A percentile compares a stretch with the other conserved stretches of the same genome.
Evolutionary conservation across 2,797 vertebrate species (phyloP).

Genomic region (Epinephelus coioides): DNA sequence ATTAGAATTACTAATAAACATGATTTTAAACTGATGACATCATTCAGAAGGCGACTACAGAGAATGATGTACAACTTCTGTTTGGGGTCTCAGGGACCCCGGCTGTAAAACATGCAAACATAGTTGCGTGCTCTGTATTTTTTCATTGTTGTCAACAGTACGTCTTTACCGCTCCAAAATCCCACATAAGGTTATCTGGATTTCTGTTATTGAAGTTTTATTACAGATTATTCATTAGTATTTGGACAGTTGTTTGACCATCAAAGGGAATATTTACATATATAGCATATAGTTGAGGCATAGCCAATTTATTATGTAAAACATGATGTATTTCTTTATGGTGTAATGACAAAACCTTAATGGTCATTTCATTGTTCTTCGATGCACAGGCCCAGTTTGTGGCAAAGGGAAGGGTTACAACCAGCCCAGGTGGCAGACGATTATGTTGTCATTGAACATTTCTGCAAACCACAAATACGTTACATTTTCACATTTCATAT

Average conservation of each 20-base stretch:
- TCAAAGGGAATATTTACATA: no score
- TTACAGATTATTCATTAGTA: background rate
- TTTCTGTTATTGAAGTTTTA: background rate
- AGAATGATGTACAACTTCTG: background rate
- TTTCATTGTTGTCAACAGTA: background rate
- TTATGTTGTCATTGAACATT: no score
- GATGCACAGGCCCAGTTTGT: no score
- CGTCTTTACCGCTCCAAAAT: background rate
- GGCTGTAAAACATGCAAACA: background rate
- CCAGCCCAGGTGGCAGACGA: no score
- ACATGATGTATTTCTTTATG: no score
- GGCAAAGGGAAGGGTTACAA: no score
- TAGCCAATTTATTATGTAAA: no score
- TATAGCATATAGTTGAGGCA: no score
- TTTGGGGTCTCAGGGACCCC: background rate
- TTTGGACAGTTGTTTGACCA: background rate
- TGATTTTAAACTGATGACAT: constrained; percentile 7
- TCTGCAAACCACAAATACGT: no score
- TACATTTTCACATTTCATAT: no score
- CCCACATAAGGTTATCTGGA: background rate
- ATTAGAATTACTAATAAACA: background rate
- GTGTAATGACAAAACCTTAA: no score
- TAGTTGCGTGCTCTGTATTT: background rate
- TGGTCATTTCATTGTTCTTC: no score
- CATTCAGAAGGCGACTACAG: constrained; percentile 2